Base-by-base conservation (phyloP, 2,888 invertebrate genomes). In the Gymnoscelis rufifasciata region DNA sequence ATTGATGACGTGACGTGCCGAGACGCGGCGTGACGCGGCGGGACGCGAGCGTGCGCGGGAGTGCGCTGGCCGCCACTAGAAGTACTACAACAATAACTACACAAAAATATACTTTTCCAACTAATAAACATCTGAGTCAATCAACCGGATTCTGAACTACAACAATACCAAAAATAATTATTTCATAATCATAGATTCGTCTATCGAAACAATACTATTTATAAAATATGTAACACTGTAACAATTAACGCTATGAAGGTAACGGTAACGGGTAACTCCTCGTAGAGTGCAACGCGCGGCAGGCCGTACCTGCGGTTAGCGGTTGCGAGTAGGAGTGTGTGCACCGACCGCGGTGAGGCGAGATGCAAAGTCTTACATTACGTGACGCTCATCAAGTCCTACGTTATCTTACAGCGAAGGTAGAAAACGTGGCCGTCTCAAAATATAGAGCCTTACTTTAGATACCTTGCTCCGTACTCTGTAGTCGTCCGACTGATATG, bases 401-500 rank as follows among this genome's bases (percentile, higher is more conserved):
- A 70, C 59, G 49, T 60, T 60, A 65, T 62, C 54, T 57, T 65
- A 56, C 56, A 60, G 55, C 55, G 43, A 62, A 60, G 44, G 59
- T 68, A 65, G 59, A 71, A 65, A 68, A 64, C 54, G 62, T 63
- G 62, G 62, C 57, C 54, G 48, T 64, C 66, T 65, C 68, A 66
- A 70, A 68, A 73, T 68, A 71, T 62, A 64, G 47, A 62, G 57
- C 57, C 63, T 59, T 55, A 61, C 42, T 56, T 53, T 61, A 62
- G 40, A 58, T 40, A 54, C 37, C 38, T 48, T 49, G 57, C 51
- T 52, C 38, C 19, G 36, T 43, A 52, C 45, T 19, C 36, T 51
- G 49, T 53, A 64, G 50, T 29, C 12, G 60, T 58, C 53, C 33
- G 8, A 10, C 14, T 74, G 78, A 77, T 76, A 75, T 77, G 75